These are phyloP conservation scores for Limnephilus marmoratus DNA, from an alignment of 2,888 invertebrate genomes.

Conservation along the genomic window DNA sequence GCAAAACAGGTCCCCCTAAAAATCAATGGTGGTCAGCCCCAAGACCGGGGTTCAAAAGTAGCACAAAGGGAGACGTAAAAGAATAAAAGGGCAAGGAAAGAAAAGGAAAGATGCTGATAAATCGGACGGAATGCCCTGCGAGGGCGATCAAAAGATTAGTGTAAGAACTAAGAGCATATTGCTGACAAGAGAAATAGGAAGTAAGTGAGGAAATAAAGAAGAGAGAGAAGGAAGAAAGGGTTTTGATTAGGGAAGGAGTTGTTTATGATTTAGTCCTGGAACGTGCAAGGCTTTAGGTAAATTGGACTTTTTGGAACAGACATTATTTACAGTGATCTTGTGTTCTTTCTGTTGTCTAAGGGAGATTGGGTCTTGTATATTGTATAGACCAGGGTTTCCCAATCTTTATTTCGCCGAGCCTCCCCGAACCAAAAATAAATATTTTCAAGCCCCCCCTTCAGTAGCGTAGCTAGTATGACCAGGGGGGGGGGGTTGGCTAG, in stretches of 20 bases:
- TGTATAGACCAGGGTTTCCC: no score
- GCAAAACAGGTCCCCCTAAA: neutral
- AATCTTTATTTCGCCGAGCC: no score
- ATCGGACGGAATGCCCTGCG: neutral
- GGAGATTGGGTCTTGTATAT: neutral
- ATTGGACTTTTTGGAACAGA: neutral
- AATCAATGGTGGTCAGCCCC: neutral
- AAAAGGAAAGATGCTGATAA: neutral
- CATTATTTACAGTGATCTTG: neutral
- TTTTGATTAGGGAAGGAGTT: neutral
- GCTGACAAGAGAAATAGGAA: neutral
- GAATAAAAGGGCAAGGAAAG: neutral
- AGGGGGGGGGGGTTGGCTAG: no score
- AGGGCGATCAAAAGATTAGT: constrained; percentile 2
- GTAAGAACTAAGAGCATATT: neutral
- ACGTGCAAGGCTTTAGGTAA: neutral
- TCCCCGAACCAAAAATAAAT: no score
- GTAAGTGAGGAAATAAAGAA: neutral
- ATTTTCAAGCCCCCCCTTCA: no score
- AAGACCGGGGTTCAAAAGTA: neutral
- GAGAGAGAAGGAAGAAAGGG: neutral
- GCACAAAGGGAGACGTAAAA: neutral
- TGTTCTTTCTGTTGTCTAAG: neutral
- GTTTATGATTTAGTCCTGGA: neutral
- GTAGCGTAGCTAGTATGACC: no score